A percentile compares a stretch with the other conserved stretches of the same genome.
Evolutionary conservation across 2,113 vertebrate genomes (phyloP).

Genomic region (Mus pahari): DNA sequence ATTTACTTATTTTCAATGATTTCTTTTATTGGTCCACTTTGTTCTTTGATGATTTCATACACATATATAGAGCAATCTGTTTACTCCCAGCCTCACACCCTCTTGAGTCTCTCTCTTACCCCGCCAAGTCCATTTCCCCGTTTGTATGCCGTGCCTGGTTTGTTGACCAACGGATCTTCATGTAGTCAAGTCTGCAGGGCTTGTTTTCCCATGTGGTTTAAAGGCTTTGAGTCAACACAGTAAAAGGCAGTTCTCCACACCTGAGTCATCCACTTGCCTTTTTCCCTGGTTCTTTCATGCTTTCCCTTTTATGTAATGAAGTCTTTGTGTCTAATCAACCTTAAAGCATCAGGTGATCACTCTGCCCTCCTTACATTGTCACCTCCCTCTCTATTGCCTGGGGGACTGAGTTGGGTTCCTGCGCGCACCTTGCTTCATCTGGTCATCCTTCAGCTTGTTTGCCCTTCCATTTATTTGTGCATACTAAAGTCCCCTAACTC

Average conservation of each 20-base stretch:
- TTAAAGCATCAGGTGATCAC: slow-evolving; percentile 36
- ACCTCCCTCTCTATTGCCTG: neutral
- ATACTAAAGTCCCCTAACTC: neutral
- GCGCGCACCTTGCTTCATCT: slow-evolving; percentile 9
- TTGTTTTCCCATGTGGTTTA: slow-evolving; percentile 3
- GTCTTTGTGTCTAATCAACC: slow-evolving; percentile 56
- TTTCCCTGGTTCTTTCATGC: neutral
- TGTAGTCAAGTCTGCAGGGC: neutral
- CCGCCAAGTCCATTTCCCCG: neutral
- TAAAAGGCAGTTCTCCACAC: neutral
- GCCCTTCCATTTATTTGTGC: neutral
- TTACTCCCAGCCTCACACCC: neutral
- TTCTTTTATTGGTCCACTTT: neutral
- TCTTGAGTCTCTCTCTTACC: neutral
- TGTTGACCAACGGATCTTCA: neutral
- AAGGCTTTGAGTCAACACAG: neutral
- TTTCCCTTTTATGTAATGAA: slow-evolving; percentile 57
- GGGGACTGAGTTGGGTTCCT: slow-evolving; percentile 30
- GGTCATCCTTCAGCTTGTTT: neutral
- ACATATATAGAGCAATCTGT: neutral
- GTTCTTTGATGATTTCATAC: neutral
- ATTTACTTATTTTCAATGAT: neutral
- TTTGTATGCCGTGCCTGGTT: neutral
- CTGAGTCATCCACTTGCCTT: slow-evolving; percentile 26
- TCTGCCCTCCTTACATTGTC: neutral